Evolutionary conservation across 1,140 invertebrate species (phyloP).

Genomic region (Ostrea denselamellosa): DNA sequence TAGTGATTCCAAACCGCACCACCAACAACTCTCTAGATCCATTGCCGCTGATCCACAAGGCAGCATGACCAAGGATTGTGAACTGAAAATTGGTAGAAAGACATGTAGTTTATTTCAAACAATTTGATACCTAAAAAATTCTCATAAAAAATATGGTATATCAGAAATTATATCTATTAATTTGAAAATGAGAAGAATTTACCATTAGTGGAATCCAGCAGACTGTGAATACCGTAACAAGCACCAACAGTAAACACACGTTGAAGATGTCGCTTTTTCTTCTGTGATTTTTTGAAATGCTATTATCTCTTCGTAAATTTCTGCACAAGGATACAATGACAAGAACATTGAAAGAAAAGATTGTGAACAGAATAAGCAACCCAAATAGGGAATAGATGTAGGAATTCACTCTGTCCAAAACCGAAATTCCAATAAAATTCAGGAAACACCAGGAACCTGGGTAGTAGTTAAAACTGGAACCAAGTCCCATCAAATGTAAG

Average conservation of each 20-base stretch:
- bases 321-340: constrained; percentile 31
- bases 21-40: not conserved
- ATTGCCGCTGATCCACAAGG: not conserved
- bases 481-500: constrained; percentile 76
- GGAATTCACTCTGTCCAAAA: constrained; percentile 62
- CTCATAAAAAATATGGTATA: too few relatives aligned
- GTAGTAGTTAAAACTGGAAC: constrained; percentile 68
- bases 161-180: too few relatives aligned
- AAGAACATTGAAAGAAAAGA: constrained; percentile 55
- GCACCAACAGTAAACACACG: not conserved
- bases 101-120: not conserved
- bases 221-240: not conserved
- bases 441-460: constrained; percentile 79
- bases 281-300: too few relatives aligned
- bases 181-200: too few relatives aligned
- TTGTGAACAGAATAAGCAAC: constrained; percentile 67
- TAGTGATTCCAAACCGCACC: not conserved
- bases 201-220: constrained; percentile 37
- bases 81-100: not conserved
- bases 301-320: not conserved
- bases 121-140: not conserved
- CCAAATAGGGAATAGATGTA: constrained; percentile 70
- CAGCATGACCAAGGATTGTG: not conserved
- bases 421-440: constrained; percentile 64
- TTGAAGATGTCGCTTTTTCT: constrained; percentile 20